phyloP scores from a whole-genome alignment of 2,113 vertebrate species.

The Actenoides hombroni region DNA sequence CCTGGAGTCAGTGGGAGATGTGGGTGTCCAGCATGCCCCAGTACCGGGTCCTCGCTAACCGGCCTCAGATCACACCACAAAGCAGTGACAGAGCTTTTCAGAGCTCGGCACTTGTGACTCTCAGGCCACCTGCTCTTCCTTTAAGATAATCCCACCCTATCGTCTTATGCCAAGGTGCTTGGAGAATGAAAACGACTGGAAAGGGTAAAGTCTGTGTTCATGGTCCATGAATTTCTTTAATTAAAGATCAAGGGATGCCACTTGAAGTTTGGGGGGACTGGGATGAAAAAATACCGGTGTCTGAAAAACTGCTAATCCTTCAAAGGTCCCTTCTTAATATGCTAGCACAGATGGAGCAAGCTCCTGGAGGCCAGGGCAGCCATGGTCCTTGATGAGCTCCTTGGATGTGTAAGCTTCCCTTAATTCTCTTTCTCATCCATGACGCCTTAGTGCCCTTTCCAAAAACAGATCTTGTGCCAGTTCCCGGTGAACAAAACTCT shows the following conservation, averaged over 20 bases:
- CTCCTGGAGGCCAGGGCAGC: neutral
- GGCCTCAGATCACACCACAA: neutral
- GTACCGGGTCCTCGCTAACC: neutral
- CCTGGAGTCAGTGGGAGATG: neutral
- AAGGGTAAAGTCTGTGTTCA: neutral
- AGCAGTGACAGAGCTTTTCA: neutral
- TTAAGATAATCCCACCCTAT: neutral
- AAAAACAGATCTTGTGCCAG: neutral
- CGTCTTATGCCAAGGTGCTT: neutral
- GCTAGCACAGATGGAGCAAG: neutral
- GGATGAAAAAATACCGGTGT: neutral
- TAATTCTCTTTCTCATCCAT: neutral
- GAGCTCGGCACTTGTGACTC: neutral
- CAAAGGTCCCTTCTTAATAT: neutral
- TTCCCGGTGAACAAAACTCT: neutral
- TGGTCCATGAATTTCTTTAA: neutral
- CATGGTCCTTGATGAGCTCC: neutral
- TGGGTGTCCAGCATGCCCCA: neutral
- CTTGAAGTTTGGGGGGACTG: neutral
- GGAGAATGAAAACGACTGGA: neutral
- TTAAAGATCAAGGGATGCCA: neutral
- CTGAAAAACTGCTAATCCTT: neutral
- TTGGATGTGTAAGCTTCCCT: neutral
- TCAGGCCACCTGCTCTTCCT: constrained; percentile 6
- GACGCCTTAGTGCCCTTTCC: neutral